phyloP scores from a whole-genome alignment of 2,888 invertebrate species.

The Liodrosophila aerea region DNA sequence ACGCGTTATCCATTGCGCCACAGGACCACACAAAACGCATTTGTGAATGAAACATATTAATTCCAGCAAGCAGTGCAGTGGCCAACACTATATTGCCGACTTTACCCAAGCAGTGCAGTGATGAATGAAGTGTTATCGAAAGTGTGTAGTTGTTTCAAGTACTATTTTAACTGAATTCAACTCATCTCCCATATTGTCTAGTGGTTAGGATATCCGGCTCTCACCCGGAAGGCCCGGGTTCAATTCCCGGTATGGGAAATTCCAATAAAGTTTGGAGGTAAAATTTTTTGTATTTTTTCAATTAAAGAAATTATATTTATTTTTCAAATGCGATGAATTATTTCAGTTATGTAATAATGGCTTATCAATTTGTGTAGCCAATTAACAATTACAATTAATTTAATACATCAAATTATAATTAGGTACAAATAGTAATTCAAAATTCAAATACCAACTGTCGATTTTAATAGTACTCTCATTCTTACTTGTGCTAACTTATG shows the following conservation, averaged over 20 bases:
- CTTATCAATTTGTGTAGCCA: no score
- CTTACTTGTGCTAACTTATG: no score
- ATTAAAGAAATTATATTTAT: no score
- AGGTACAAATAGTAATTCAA: no score
- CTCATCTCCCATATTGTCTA: constrained; percentile 80
- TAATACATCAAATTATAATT: no score
- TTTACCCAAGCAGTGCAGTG: neutral
- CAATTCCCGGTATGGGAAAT: constrained; percentile 96
- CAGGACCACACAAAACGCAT: constrained; percentile 66
- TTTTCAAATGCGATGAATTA: no score
- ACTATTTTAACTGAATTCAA: neutral
- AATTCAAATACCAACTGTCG: no score
- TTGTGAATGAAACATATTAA: neutral
- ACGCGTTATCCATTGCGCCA: constrained; percentile 82
- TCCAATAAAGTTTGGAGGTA: constrained; percentile 25
- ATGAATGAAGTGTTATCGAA: no score
- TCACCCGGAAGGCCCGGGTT: constrained; percentile 87
- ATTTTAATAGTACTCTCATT: no score
- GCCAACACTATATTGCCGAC: neutral
- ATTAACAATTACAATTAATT: no score
- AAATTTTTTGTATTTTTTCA: constrained; percentile 1
- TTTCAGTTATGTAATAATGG: no score
- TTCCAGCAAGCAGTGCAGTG: neutral
- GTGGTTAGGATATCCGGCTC: constrained; percentile 82
- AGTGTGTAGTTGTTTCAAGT: neutral